These are phyloP conservation scores for Herpailurus yagouaroundi DNA, from an alignment of 2,113 vertebrate genomes.

Conservation along the genomic window DNA sequence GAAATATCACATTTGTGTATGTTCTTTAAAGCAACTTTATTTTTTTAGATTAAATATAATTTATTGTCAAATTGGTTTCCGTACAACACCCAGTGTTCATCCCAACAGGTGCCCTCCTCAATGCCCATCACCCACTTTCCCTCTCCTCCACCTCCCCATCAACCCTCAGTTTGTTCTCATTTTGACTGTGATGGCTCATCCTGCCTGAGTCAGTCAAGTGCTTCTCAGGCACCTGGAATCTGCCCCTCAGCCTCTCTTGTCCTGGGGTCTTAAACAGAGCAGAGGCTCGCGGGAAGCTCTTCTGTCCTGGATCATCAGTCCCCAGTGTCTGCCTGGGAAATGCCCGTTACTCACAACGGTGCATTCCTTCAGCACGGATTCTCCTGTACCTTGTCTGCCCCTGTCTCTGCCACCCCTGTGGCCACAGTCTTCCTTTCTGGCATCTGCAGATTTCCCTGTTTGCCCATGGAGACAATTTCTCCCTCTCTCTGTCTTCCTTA, in stretches of 20 bases:
- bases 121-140: too few relatives aligned
- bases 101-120: too few relatives aligned
- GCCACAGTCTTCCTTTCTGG: not conserved
- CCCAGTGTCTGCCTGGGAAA: not conserved
- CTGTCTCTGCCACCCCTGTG: not conserved
- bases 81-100: too few relatives aligned
- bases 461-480: not conserved
- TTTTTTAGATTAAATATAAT: too few relatives aligned
- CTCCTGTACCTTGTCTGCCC: not conserved
- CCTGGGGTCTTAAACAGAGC: not conserved
- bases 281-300: not conserved
- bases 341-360: accelerated
- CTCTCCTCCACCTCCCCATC: too few relatives aligned
- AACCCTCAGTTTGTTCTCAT: too few relatives aligned
- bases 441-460: not conserved
- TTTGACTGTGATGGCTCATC: not conserved
- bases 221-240: not conserved
- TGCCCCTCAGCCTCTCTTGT: not conserved
- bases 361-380: not conserved
- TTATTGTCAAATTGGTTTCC: too few relatives aligned
- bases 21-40: not conserved
- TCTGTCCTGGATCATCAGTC: not conserved
- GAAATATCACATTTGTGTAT: not conserved
- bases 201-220: not conserved
- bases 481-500: not conserved